Evolutionary conservation across 2,888 invertebrate genomes (phyloP).

Genomic region (Troides aeacus): DNA sequence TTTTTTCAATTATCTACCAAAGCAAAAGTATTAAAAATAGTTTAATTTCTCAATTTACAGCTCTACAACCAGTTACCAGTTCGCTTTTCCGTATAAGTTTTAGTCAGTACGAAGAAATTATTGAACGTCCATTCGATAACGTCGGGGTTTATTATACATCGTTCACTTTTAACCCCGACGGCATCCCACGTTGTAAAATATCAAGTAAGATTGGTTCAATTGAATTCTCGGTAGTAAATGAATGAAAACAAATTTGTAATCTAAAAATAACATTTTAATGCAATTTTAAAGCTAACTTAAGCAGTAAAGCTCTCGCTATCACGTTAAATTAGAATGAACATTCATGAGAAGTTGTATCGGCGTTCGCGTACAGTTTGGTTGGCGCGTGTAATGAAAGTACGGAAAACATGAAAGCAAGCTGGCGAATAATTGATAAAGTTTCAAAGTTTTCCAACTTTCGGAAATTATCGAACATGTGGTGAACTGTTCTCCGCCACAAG

Average conservation of each 20-base stretch:
- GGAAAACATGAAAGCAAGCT: background rate
- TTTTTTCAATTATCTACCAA: too few species aligned
- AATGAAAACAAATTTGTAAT: background rate
- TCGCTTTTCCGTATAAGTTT: too few species aligned
- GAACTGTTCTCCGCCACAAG: background rate
- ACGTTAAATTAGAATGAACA: background rate
- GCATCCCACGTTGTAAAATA: too few species aligned
- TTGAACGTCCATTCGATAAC: too few species aligned
- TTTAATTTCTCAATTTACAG: too few species aligned
- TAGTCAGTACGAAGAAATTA: background rate
- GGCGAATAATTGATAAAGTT: conserved; percentile 5
- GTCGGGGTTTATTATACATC: too few species aligned
- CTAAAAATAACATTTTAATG: background rate
- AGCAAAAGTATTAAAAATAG: too few species aligned
- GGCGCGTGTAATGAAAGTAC: background rate
- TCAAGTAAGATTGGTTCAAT: too few species aligned
- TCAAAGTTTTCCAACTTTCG: background rate
- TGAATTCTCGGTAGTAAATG: background rate
- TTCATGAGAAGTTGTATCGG: background rate
- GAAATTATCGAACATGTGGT: background rate
- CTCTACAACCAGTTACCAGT: too few species aligned
- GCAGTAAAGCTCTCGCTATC: background rate
- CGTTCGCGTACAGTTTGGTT: background rate
- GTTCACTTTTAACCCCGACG: too few species aligned
- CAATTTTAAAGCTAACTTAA: background rate